phyloP scores from a whole-genome alignment of 37 sponge, comb jelly and placozoan genomes.

The Petrosia ficiformis region DNA sequence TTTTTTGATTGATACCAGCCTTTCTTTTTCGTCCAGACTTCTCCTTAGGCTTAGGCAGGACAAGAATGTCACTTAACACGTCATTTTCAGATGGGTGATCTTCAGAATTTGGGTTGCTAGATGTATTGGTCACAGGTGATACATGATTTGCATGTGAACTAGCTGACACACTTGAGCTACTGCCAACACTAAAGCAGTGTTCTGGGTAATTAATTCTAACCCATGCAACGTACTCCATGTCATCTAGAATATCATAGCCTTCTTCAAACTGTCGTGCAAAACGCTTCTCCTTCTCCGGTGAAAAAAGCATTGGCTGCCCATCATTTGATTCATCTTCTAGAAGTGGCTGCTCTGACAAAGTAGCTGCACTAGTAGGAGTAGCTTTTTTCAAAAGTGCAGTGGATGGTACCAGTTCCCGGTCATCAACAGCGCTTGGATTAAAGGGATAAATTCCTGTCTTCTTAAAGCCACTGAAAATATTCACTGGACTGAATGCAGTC shows the following conservation, averaged over 20 bases:
- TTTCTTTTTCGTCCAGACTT: conserved; percentile 23
- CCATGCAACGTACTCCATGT: conserved; percentile 41
- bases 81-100: not conserved
- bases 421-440: conserved; percentile 43
- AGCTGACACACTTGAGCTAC: conserved; percentile 8
- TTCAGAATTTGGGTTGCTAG: not conserved
- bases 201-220: conserved; percentile 36
- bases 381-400: conserved; percentile 16
- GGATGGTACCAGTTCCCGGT: conserved; percentile 49
- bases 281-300: conserved; percentile 14
- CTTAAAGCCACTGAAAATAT: conserved; percentile 53
- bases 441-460: conserved; percentile 50
- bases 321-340: not conserved
- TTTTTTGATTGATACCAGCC: conserved; percentile 22
- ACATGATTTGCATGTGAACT: too few species aligned
- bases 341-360: not conserved
- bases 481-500: conserved; percentile 34
- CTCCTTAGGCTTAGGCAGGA: conserved; percentile 26
- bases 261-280: conserved; percentile 36
- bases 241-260: conserved; percentile 27
- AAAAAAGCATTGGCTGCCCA: not conserved
- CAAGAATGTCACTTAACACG: not conserved
- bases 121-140: not conserved
- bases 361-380: not conserved
- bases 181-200: not conserved